phyloP scores from a whole-genome alignment of 2,888 invertebrate genomes.

The Rapana venosa region DNA sequence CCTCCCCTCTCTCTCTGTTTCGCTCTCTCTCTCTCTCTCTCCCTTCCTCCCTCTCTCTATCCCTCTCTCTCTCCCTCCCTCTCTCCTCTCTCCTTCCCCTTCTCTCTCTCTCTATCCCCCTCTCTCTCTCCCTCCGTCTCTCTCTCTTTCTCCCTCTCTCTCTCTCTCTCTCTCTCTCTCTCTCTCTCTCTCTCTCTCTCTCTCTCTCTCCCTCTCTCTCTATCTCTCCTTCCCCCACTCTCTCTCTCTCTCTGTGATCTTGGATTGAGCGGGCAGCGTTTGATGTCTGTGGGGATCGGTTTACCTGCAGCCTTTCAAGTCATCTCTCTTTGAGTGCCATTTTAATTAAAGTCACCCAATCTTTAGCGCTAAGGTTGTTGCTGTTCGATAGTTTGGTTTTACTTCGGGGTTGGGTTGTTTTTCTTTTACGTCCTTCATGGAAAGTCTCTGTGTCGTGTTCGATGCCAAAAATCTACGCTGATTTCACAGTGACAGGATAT shows the following conservation, averaged over 20 bases:
- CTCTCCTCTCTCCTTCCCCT: neutral
- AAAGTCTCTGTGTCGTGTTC: too few species aligned
- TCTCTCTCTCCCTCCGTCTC: conserved; percentile 17
- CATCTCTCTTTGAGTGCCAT: neutral
- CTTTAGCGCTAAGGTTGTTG: too few species aligned
- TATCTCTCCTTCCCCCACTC: neutral
- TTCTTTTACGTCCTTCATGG: neutral
- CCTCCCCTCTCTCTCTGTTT: neutral
- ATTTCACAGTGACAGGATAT: too few species aligned
- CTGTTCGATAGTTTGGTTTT: too few species aligned
- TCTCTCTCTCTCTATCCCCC: neutral
- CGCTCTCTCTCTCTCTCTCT: neutral
- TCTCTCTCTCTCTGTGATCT: neutral
- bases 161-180: conserved; percentile 26
- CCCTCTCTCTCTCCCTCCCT: neutral
- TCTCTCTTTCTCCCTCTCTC: conserved; percentile 20
- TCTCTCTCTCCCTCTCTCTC: neutral
- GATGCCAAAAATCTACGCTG: too few species aligned
- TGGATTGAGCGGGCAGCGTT: neutral
- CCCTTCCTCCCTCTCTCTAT: neutral
- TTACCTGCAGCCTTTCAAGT: neutral
- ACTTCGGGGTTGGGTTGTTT: neutral
- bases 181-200: neutral
- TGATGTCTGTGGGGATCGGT: neutral
- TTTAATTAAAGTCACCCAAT: neutral